Evolutionary conservation across 2,797 vertebrate genomes (phyloP).

Genomic region (Petrocephalus schoutedeni): DNA sequence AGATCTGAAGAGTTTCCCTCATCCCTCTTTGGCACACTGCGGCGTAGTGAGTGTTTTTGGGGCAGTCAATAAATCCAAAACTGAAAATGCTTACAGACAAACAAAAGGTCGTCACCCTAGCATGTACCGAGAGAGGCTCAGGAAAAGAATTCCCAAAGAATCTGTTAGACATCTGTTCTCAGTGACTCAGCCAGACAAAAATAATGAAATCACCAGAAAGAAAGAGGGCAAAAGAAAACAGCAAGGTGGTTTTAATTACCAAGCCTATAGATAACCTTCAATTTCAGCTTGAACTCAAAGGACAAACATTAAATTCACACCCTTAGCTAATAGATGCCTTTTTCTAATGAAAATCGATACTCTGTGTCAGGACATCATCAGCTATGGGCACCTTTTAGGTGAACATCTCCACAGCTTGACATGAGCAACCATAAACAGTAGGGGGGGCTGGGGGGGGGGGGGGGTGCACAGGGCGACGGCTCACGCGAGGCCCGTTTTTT

Average conservation of each 20-base stretch:
- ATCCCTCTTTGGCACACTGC: constrained; percentile 41
- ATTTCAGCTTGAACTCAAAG: constrained; percentile 49
- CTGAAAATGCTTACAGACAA: constrained; percentile 63
- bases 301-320: constrained; percentile 63
- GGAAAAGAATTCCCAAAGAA: constrained; percentile 58
- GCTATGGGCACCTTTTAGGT: constrained; percentile 50
- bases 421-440: constrained; percentile 53
- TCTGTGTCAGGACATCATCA: constrained; percentile 57
- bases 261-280: constrained; percentile 64
- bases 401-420: constrained; percentile 50
- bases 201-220: constrained; percentile 61
- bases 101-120: constrained; percentile 61
- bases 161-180: constrained; percentile 65
- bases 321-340: constrained; percentile 48
- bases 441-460: background rate
- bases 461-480: constrained; percentile 34
- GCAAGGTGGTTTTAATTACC: constrained; percentile 65
- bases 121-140: constrained; percentile 51
- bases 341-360: constrained; percentile 57
- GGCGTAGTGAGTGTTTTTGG: constrained; percentile 55
- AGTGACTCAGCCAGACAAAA: constrained; percentile 59
- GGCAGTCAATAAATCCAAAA: constrained; percentile 57
- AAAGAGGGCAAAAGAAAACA: constrained; percentile 34
- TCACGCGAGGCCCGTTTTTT: constrained; percentile 42
- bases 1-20: background rate